Evolutionary conservation across 2,797 vertebrate genomes (phyloP).

Genomic region (Eptatretus atami): DNA sequence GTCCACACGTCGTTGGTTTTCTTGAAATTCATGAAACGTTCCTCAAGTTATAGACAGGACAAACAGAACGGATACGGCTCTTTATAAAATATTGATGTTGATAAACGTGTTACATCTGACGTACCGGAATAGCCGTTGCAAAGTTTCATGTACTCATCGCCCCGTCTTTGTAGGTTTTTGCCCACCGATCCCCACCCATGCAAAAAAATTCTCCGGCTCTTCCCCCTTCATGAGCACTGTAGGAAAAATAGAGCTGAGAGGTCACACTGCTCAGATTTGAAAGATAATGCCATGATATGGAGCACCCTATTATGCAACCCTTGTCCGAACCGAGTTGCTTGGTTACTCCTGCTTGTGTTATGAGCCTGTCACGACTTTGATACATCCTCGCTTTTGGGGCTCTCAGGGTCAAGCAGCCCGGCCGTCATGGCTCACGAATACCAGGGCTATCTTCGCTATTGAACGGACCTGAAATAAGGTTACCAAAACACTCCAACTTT

Average conservation of each 20-base stretch:
- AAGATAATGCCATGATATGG: no score
- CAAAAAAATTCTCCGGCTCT: conserved; percentile 94
- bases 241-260: background rate
- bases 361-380: conserved; percentile 75
- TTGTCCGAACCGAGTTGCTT: background rate
- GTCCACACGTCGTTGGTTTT: no score
- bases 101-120: background rate
- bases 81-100: no score
- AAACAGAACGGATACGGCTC: no score
- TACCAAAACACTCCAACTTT: background rate
- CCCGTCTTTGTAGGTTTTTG: conserved; percentile 59
- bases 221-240: conserved; percentile 78
- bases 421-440: conserved; percentile 78
- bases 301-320: no score
- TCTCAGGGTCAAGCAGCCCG: conserved; percentile 78
- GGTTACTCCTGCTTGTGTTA: conserved; percentile 59
- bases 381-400: conserved; percentile 85
- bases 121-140: conserved; percentile 70
- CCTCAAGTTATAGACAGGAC: no score
- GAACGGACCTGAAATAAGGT: conserved; percentile 36
- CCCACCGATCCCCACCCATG: conserved; percentile 81
- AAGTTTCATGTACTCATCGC: conserved; percentile 83
- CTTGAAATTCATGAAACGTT: no score
- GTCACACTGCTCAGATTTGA: no score
- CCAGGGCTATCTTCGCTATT: conserved; percentile 95